Conservation (phyloP, 1,140 invertebrate species). For the Drosophila azteca region DNA sequence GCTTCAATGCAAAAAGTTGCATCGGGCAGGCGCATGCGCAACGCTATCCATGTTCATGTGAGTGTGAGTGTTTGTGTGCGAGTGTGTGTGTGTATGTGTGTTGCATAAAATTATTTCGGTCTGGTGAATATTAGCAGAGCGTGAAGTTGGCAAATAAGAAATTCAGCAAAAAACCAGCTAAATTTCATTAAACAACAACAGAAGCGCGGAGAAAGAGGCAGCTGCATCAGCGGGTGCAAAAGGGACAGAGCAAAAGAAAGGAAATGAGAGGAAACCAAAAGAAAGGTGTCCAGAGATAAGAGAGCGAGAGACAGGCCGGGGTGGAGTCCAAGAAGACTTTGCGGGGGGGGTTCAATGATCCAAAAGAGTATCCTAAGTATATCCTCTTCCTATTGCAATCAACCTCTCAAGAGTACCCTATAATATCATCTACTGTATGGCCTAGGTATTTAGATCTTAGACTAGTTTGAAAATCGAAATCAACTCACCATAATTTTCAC, state of each 20-base stretch:
- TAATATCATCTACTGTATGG: too few relatives aligned
- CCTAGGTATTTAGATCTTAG: background rate
- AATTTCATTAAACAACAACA: slow-evolving; percentile 73
- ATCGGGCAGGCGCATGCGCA: slow-evolving; percentile 62
- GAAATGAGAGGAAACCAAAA: slow-evolving; percentile 12
- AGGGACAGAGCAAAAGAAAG: slow-evolving; percentile 13
- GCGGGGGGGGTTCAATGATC: slow-evolving; percentile 29
- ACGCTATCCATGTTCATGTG: slow-evolving; percentile 40
- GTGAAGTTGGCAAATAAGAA: slow-evolving; percentile 83
- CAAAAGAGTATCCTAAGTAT: background rate
- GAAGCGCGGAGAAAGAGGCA: slow-evolving; percentile 49
- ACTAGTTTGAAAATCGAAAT: slow-evolving; percentile 23
- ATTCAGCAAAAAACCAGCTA: slow-evolving; percentile 69
- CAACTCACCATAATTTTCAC: slow-evolving; percentile 86
- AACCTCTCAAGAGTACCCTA: too few relatives aligned
- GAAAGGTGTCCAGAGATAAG: slow-evolving; percentile 14
- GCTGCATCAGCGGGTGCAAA: slow-evolving; percentile 25
- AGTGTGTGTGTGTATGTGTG: slow-evolving; percentile 64
- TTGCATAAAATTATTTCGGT: slow-evolving; percentile 84
- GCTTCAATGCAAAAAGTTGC: slow-evolving; percentile 53
- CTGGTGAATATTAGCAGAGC: slow-evolving; percentile 83
- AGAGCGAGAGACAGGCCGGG: slow-evolving; percentile 5
- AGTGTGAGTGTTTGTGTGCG: slow-evolving; percentile 12
- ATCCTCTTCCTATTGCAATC: too few relatives aligned
- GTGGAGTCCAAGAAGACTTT: background rate